Evolutionary conservation across 2,797 vertebrate species (phyloP).

Genomic region (Hafferia zeledoni): DNA sequence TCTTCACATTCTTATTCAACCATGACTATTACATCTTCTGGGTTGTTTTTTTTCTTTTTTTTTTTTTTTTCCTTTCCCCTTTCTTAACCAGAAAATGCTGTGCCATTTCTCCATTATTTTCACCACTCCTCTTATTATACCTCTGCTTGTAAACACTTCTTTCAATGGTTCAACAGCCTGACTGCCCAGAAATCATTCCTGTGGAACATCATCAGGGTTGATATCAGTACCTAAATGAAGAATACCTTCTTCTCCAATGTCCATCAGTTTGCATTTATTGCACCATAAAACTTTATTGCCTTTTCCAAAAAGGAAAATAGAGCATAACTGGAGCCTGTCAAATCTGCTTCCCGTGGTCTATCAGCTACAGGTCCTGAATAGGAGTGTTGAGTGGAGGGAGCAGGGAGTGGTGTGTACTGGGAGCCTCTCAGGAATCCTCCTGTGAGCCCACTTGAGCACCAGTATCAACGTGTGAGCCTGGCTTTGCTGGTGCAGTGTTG

Average conservation of each 20-base stretch:
- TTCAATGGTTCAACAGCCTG: not conserved
- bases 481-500: accelerated
- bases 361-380: not conserved
- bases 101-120: not conserved
- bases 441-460: not conserved
- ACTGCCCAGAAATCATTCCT: not conserved
- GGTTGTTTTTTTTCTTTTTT: not conserved
- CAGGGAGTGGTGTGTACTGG: not conserved
- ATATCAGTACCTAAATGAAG: not conserved
- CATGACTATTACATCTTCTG: not conserved
- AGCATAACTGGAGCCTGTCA: not conserved
- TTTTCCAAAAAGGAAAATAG: not conserved
- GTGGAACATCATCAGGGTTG: not conserved
- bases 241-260: not conserved
- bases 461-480: accelerated
- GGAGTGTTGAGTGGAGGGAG: not conserved
- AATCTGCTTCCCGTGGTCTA: not conserved
- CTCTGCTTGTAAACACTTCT: not conserved
- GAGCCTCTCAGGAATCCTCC: not conserved
- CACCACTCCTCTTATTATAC: not conserved
- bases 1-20: not conserved
- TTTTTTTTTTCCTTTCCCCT: not conserved
- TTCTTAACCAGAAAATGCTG: not conserved
- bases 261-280: not conserved
- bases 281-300: not conserved